phyloP scores from a whole-genome alignment of 2,113 vertebrate species.

The Sander vitreus region DNA sequence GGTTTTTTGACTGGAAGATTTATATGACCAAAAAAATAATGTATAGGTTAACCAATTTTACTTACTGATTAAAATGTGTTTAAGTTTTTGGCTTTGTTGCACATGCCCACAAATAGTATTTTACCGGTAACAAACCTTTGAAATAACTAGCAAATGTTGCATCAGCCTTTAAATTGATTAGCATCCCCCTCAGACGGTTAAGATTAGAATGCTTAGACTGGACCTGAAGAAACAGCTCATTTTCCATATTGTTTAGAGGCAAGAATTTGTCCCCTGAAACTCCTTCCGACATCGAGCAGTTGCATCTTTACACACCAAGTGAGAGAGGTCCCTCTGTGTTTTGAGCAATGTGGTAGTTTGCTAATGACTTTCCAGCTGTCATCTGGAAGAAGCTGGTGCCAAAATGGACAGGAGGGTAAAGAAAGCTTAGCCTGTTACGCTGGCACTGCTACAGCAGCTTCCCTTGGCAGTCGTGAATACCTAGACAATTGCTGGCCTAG shows the following conservation, averaged over 20 bases:
- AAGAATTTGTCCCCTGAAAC: slow-evolving; percentile 19
- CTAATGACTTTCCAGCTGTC: slow-evolving; percentile 73
- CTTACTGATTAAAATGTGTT: background rate
- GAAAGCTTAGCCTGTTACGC: slow-evolving; percentile 52
- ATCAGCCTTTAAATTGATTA: background rate
- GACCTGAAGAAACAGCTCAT: background rate
- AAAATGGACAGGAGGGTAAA: slow-evolving; percentile 49
- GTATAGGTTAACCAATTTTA: background rate
- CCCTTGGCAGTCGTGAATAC: slow-evolving; percentile 45
- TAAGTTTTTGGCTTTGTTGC: background rate
- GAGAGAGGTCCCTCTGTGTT: slow-evolving; percentile 42
- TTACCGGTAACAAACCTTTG: background rate
- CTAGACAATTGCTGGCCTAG: slow-evolving; percentile 33
- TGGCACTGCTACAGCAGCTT: slow-evolving; percentile 30
- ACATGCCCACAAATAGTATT: background rate
- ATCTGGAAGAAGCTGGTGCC: slow-evolving; percentile 58
- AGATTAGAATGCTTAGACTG: background rate
- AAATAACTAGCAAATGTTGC: background rate
- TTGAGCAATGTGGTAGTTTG: slow-evolving; percentile 46
- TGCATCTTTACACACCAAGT: slow-evolving; percentile 1
- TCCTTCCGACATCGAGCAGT: background rate
- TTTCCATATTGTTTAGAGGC: slow-evolving; percentile 17
- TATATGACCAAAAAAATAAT: background rate
- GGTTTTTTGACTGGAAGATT: background rate
- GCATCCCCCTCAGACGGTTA: background rate